Evolutionary conservation across 2,797 vertebrate genomes (phyloP), one percentile per base, ranked within the genome.

Genomic region (Hydrocynus forskahlii): DNA sequence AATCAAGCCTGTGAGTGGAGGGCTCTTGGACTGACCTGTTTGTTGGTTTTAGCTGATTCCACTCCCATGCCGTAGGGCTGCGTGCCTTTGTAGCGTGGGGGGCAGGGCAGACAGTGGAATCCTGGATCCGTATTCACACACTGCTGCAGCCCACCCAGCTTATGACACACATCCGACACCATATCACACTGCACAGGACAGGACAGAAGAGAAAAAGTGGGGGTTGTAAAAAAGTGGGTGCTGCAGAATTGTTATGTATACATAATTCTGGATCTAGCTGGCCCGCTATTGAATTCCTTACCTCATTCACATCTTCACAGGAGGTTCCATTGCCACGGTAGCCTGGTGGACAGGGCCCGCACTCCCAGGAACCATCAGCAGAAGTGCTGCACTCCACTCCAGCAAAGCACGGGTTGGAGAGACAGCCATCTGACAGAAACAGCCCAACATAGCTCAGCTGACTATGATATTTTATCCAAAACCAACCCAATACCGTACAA

Each of bases 241-340:
- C 21, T 9, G 8, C 57, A 40, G 80, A 23, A 62, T 38, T 45
- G 29, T 12, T 35, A 63, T 14, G 43, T 45, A 68, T 14, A 60
- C n/a, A 64, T 29, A 29, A 73, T 40, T 10, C 35, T 60, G 23
- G 70, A 21, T 60, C 1, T 35, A n/a, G 45, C 79, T n/a, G 21
- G 12, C 45, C 66, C 19, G 5, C 48, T 79, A 14, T 21, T 7
- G 23, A 0, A 5, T 66, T 69, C 45, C 84, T 25, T 89, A 98
- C 97, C 96, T 99, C 98, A 77, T 99, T 95, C 83, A 97, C 94
- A 88, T 99, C 98, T 85, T 99, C 95, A 82, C 98, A 99, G 81
- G 94, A 84, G 0, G 95, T 96, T 67, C 98, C 98, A 13, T 98
- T 99, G 80, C 98, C 98, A 82, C 93, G 89, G 73, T 95, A 96